Evolutionary conservation across 2,797 vertebrate species (phyloP), one percentile per base, ranked within the genome.

Genomic region (Channa striata): DNA sequence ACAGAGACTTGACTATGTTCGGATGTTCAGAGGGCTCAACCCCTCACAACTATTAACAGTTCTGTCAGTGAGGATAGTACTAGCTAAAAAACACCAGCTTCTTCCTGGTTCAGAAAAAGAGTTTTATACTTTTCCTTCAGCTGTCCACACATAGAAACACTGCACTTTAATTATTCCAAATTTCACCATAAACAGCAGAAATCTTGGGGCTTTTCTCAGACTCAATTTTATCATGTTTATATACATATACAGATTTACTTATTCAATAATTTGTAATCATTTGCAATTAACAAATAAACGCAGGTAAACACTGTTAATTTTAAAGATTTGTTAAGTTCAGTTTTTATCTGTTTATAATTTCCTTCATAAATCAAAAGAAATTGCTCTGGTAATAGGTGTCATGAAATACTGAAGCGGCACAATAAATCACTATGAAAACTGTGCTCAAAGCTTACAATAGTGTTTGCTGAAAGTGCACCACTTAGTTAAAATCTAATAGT

Each of bases 371-470:
- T 40, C 3, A 14, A 13, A 40, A 40, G 39, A 17, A 16, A 7
- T 42, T 17, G 36, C 36, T 37, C 8, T 6, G 17, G 17, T 17
- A 43, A 43, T 7, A 17, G 14, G 14, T 43, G 14, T 16, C 2
- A 17, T 8, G 6, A 43, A 43, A 7, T 43, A 11, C 39, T 14
- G 8, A 5, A 2, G 5, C 36, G 8, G 5, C 10, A 75, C 19
- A n/a, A n/a, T 20, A 12, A 12, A 66, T 17, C 19, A 48, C 37
- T 10, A 51, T 44, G 53, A 25, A 56, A 54, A 52, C 17, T 42
- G n/a, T 37, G 9, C 11, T 43, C 8, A 50, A 61, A 17, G 37
- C n/a, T 44, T 43, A 25, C 6, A 30, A 30, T 30, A 1, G 4
- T 30, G 4, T 30, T 30, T 30, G 6, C 25, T 25, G 47, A 63